phyloP scores from a whole-genome alignment of 2,113 vertebrate genomes.

The Edolisoma coerulescens region DNA sequence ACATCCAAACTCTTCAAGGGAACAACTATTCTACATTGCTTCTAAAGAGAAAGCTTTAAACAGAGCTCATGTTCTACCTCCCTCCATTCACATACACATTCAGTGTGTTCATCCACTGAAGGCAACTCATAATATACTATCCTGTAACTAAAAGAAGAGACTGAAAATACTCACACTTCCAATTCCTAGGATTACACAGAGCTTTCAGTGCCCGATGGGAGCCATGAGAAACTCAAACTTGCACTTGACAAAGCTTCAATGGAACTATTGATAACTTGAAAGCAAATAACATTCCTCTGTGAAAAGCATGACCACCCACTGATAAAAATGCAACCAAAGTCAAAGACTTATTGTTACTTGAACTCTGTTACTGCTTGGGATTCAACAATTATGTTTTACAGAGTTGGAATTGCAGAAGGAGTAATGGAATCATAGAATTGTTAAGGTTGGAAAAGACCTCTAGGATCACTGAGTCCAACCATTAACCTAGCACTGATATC shows the following conservation, averaged over 20 bases:
- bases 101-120: neutral
- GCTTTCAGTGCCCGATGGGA: neutral
- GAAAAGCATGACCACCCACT: neutral
- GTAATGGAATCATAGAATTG: no score
- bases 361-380: neutral
- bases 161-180: neutral
- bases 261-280: neutral
- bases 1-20: neutral
- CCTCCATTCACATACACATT: neutral
- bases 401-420: neutral
- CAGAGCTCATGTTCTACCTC: neutral
- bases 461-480: no score
- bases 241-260: neutral
- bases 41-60: neutral
- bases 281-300: neutral
- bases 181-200: neutral
- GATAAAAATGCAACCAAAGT: neutral
- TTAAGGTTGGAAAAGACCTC: no score
- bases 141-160: neutral
- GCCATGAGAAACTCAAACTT: neutral
- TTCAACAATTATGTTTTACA: neutral
- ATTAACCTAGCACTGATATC: no score
- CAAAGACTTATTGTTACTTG: neutral
- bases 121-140: neutral
- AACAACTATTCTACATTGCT: neutral